Percentiles rank a stretch among this genome's conserved stretches.
Evolutionary conservation across 1,140 invertebrate species (phyloP).

Genomic region (Apolygus lucorum): DNA sequence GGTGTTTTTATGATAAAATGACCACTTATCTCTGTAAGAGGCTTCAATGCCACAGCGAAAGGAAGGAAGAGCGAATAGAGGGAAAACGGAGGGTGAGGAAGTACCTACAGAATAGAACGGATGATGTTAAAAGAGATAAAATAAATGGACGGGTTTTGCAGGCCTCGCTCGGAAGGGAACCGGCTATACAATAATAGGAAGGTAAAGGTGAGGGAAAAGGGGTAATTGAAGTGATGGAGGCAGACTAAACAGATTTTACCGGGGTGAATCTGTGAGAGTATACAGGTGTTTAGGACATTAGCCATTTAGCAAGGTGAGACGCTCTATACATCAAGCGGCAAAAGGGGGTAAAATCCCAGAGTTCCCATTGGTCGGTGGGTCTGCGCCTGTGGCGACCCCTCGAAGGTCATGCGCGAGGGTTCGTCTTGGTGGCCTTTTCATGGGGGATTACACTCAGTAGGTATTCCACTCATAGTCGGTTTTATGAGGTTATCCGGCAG

Average conservation of each 20-base stretch:
- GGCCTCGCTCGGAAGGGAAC: neutral
- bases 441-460: too few relatives aligned
- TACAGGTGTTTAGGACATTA: constrained; percentile 22
- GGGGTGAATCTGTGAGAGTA: neutral
- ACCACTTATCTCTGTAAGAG: neutral
- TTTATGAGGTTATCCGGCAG: too few relatives aligned
- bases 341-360: too few relatives aligned
- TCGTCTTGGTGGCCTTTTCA: too few relatives aligned
- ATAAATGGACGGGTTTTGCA: constrained; percentile 17
- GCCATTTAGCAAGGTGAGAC: neutral
- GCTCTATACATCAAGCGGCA: neutral
- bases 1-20: neutral
- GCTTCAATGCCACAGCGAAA: neutral
- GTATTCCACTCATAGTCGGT: too few relatives aligned
- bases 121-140: constrained; percentile 3
- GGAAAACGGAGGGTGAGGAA: neutral
- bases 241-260: constrained; percentile 10
- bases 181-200: neutral
- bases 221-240: neutral
- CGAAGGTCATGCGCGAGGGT: too few relatives aligned
- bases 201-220: constrained; percentile 3
- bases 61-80: neutral
- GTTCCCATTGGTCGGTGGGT: too few relatives aligned
- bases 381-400: too few relatives aligned
- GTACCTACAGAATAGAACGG: too few relatives aligned